phyloP scores from a whole-genome alignment of 2,113 vertebrate species.

The Neogobius melanostomus region DNA sequence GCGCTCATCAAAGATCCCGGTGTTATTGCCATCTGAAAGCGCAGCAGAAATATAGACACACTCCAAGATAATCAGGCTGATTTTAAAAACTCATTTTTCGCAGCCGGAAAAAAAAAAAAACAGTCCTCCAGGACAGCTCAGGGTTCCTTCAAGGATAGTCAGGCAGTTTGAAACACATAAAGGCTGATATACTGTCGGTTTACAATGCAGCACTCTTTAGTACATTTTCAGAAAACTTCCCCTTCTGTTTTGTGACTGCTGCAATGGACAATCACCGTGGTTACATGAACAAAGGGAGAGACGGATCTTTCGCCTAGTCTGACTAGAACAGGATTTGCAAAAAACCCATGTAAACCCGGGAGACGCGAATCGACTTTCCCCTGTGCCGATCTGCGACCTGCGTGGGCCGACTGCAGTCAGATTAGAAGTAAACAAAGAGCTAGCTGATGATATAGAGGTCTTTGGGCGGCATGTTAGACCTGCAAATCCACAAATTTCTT shows the following conservation, averaged over 20 bases:
- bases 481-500: too few relatives aligned
- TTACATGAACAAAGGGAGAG: background rate
- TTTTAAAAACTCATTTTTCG: conserved; percentile 6
- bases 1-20: conserved; percentile 50
- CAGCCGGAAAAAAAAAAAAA: background rate
- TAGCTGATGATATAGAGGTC: too few relatives aligned
- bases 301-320: too few relatives aligned
- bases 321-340: too few relatives aligned
- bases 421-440: too few relatives aligned
- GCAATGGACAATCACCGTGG: too few relatives aligned
- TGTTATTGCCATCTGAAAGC: conserved; percentile 44
- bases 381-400: too few relatives aligned
- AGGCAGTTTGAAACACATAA: background rate
- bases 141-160: background rate
- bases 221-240: background rate
- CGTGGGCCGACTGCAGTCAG: too few relatives aligned
- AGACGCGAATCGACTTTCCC: too few relatives aligned
- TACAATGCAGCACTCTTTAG: background rate
- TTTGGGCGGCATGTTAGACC: too few relatives aligned
- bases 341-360: too few relatives aligned
- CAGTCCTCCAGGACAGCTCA: background rate
- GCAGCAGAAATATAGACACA: conserved; percentile 21
- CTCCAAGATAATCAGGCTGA: conserved; percentile 13
- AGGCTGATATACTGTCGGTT: background rate
- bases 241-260: background rate